Evolutionary conservation across 2,888 invertebrate genomes (phyloP), one percentile per base, ranked within the genome.

Genomic region (Eurois occulta): DNA sequence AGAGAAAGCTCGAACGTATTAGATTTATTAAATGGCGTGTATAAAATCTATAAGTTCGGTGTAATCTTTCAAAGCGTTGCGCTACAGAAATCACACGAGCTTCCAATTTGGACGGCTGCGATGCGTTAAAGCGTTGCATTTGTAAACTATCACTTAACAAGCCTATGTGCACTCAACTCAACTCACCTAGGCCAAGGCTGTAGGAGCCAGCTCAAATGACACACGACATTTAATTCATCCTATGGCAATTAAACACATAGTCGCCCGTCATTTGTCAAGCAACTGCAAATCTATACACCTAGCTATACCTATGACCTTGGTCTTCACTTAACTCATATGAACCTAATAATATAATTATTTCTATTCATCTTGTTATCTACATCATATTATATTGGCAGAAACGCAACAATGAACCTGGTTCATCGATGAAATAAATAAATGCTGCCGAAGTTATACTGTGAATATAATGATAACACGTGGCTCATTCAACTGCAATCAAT

Each of bases 31-130:
- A 60, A 32, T 60, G 10, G 21, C 32, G 21, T 60, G 32, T 60
- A 18, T 32, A 60, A n/a, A 60, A 18, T 35, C 10, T 32, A 21
- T 28, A 81, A 72, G 73, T 76, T 72, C 52, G 55, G 71, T 74
- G 65, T 69, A 43, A 84, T 76, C 62, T 70, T 32, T 38, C 38
- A 62, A 76, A 76, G 65, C 66, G 72, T 70, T 62, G 72, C 62
- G 68, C 72, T 77, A 78, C 71, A 64, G 32, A 83, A 87, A 65
- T 74, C 71, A 81, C 80, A 80, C 76, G 77, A 75, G 78, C 75
- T 81, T 85, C 84, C 80, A 75, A 86, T 64, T 86, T 92, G 94
- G 94, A 94, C 94, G 94, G 94, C 91, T 91, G 91, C 90, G 89
- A 88, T 91, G 87, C 88, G 83, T 90, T 90, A 87, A 93, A 93